Conservation (phyloP, 2,888 invertebrate species). For the Dicranocentrus wangi region DNA sequence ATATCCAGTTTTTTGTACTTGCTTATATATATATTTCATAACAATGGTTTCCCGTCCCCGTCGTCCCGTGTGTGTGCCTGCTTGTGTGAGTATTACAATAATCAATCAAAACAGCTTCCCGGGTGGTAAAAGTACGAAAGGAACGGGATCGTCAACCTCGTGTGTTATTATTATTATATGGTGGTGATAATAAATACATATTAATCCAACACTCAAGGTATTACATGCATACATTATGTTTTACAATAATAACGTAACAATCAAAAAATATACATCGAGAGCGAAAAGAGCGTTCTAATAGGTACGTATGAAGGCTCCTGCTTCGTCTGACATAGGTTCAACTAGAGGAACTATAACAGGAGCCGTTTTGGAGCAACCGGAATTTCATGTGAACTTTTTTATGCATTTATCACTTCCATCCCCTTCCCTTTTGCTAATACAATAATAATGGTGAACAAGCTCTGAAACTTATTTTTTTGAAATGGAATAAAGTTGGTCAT, state of each 20-base stretch:
- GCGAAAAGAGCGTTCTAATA: neutral
- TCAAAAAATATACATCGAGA: neutral
- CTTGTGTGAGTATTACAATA: constrained; percentile 30
- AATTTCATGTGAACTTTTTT: constrained; percentile 62
- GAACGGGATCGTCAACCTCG: constrained; percentile 30
- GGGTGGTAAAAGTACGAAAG: constrained; percentile 41
- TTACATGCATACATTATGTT: constrained; percentile 17
- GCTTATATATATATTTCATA: too few relatives aligned
- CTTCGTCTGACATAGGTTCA: too few relatives aligned
- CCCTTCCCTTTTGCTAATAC: constrained; percentile 47
- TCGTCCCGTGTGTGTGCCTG: too few relatives aligned
- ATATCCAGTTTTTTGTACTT: too few relatives aligned
- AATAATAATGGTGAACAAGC: constrained; percentile 22
- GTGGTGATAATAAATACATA: constrained; percentile 17
- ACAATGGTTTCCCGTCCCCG: too few relatives aligned
- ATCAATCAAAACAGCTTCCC: constrained; percentile 51
- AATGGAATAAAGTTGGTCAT: constrained; percentile 25
- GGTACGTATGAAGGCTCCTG: too few relatives aligned
- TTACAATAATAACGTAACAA: neutral
- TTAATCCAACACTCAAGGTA: constrained; percentile 24
- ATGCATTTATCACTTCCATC: constrained; percentile 59
- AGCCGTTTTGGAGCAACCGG: constrained; percentile 41
- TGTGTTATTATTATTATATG: constrained; percentile 9
- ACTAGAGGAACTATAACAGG: constrained; percentile 31
- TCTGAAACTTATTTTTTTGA: too few relatives aligned